Evolutionary conservation across 2,113 vertebrate species (phyloP), one percentile per base, ranked within the genome.

Genomic region (Kryptolebias marmoratus): DNA sequence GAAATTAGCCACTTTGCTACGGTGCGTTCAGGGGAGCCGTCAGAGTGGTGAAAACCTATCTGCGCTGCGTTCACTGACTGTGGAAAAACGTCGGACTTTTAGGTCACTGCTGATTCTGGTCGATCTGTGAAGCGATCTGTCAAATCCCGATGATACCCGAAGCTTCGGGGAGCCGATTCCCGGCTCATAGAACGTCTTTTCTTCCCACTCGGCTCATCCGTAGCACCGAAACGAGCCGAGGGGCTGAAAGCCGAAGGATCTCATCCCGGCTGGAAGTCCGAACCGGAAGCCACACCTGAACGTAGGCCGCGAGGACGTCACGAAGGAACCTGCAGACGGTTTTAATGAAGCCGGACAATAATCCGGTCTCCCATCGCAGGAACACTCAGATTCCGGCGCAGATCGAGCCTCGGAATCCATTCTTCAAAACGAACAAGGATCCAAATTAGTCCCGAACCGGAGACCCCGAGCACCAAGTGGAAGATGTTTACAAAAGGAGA

Each of bases 371-470:
- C 77, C 76, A 59, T 81, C 47, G 61, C 64, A 74, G 14, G n/a
- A 22, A 53, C 18, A 89, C 73, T 58, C 71, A 85, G 88, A 87
- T 91, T 90, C 86, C 36, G 77, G 76, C 7, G 7, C 36, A 79
- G 84, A 87, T 87, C 80, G 72, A 74, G 79, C 74, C 77, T 63
- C 11, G 54, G 60, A 77, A 85, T 86, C 74, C 61, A 55, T 82
- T 74, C 81, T 85, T 74, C 86, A 78, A 75, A 71, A 68, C 79
- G 88, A 80, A 87, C 52, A 71, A 73, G 61, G 71, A 77, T 90
- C 88, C 86, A 75, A 83, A 91, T 90, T 82, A 86, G 87, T 82
- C 75, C 79, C 68, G 83, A 75, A 75, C 68, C 63, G 57, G 77
- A 86, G 65, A 70, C 71, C 71, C 60, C 2, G 30, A 61, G 75